Conservation (phyloP, 1,140 invertebrate genomes). For the Leucophenga varia region DNA sequence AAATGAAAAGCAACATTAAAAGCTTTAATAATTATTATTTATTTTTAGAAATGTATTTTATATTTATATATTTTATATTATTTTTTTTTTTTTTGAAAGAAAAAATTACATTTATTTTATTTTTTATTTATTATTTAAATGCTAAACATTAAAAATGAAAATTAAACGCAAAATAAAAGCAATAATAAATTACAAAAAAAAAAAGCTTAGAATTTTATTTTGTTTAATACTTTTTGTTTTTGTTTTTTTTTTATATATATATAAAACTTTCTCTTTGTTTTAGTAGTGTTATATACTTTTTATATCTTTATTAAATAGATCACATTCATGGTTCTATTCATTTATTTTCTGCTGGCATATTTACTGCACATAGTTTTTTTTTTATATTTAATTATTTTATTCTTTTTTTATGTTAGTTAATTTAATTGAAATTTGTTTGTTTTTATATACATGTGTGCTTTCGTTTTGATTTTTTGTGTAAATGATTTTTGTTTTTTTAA, state of each 20-base stretch:
- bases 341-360: constrained; percentile 36
- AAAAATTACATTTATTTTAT: no score
- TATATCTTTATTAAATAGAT: constrained; percentile 50
- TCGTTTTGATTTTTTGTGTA: constrained; percentile 7
- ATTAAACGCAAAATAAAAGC: no score
- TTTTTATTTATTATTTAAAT: no score
- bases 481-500: constrained; percentile 7
- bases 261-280: background rate
- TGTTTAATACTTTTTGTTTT: background rate
- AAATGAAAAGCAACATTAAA: no score
- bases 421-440: no score
- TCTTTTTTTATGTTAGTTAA: no score
- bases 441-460: background rate
- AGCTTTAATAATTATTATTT: no score
- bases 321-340: constrained; percentile 56
- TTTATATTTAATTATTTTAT: constrained; percentile 11
- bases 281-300: no score
- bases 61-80: no score
- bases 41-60: no score
- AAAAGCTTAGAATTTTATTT: background rate
- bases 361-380: constrained; percentile 41
- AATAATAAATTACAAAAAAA: no score
- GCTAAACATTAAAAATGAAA: no score
- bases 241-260: background rate
- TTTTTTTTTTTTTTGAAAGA: background rate